Evolutionary conservation across 2,797 vertebrate species (phyloP).

Genomic region (Okamejei kenojei): DNA sequence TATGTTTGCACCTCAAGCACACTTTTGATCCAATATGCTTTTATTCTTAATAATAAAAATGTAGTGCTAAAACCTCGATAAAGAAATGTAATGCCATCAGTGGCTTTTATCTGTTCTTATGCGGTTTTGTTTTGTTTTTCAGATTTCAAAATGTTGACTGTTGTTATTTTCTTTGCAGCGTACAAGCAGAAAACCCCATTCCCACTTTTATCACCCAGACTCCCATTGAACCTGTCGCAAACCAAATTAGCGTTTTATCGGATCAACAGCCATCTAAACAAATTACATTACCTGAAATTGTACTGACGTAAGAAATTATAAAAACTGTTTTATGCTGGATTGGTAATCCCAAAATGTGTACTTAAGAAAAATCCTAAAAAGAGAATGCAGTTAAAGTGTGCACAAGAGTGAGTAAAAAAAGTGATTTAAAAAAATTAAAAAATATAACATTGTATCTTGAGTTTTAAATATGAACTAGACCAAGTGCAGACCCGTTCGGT

Average conservation of each 20-base stretch:
- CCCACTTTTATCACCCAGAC: conserved; percentile 63
- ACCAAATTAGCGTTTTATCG: conserved; percentile 42
- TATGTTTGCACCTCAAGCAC: neutral
- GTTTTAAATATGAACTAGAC: neutral
- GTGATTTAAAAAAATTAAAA: neutral
- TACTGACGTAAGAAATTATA: conserved; percentile 41
- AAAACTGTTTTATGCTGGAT: conserved; percentile 48
- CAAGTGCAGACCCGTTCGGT: too few relatives aligned
- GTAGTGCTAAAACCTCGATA: neutral
- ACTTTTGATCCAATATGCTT: too few relatives aligned
- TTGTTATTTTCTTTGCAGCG: conserved; percentile 37
- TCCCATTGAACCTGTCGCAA: conserved; percentile 46
- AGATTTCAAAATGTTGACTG: neutral
- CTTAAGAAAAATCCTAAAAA: neutral
- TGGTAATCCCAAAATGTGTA: neutral
- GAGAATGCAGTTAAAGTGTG: neutral
- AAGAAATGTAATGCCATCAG: neutral
- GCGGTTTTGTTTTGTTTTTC: neutral
- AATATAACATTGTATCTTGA: neutral
- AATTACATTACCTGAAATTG: conserved; percentile 49
- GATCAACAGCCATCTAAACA: conserved; percentile 36
- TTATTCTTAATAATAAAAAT: neutral
- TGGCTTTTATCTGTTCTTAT: neutral
- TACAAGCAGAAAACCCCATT: conserved; percentile 51
- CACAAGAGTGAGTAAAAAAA: neutral